These are phyloP conservation scores for Tragelaphus buxtoni DNA, from an alignment of 2,113 vertebrate species.

Conservation along the genomic window DNA sequence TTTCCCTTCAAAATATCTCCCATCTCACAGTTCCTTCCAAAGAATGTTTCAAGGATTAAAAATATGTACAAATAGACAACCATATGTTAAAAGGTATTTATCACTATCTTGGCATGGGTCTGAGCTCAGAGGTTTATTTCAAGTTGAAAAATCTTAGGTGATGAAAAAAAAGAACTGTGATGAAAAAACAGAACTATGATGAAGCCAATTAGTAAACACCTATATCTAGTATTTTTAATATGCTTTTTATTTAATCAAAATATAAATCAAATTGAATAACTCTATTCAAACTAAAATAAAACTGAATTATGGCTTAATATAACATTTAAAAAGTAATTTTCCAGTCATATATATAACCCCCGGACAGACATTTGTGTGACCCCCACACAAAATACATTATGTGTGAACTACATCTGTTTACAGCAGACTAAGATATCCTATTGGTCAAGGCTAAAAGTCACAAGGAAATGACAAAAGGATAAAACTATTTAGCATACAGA, in stretches of 20 bases:
- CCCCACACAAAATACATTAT: neutral
- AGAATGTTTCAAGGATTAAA: conserved; percentile 43
- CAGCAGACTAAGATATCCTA: neutral
- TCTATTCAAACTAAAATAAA: conserved; percentile 2
- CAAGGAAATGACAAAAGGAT: neutral
- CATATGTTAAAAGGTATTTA: conserved; percentile 65
- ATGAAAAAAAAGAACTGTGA: conserved; percentile 10
- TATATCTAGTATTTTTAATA: conserved; percentile 31
- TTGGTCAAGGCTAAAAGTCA: neutral
- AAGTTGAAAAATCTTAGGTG: conserved; percentile 55
- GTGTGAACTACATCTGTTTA: neutral
- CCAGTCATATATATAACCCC: neutral
- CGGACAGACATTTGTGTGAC: neutral
- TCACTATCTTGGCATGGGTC: conserved; percentile 37
- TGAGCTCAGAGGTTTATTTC: conserved; percentile 44
- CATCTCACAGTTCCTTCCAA: conserved; percentile 19
- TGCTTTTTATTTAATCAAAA: conserved; percentile 42
- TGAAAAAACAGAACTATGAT: conserved; percentile 15
- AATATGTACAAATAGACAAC: conserved; percentile 35
- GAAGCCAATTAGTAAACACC: conserved; percentile 45
- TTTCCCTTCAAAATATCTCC: conserved; percentile 31
- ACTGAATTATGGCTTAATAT: neutral
- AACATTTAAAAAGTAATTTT: conserved; percentile 16
- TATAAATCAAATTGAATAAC: conserved; percentile 21
- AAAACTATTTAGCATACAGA: neutral